Conservation (phyloP, 2,888 invertebrate genomes). For the Hirtodrosophila confusa region DNA sequence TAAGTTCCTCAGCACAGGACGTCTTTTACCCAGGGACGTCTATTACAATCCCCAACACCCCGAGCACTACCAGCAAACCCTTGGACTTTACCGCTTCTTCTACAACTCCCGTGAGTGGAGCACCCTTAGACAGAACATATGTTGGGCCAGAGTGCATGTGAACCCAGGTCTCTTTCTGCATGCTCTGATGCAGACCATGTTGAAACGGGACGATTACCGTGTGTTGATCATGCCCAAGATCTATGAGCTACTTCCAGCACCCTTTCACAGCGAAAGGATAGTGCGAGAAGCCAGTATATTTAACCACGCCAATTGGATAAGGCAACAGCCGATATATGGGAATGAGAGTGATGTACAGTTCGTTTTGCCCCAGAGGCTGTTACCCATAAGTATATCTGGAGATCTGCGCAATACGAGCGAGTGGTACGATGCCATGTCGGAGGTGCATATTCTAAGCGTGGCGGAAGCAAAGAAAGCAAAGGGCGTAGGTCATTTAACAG, state of each 20-base stretch:
- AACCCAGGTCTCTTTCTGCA: constrained; percentile 90
- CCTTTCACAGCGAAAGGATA: constrained; percentile 88
- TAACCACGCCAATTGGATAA: constrained; percentile 58
- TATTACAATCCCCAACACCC: constrained; percentile 33
- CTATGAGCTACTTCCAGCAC: constrained; percentile 90
- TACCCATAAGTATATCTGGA: constrained; percentile 33
- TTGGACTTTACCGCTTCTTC: constrained; percentile 86
- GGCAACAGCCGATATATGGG: background rate
- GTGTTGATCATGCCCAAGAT: constrained; percentile 89
- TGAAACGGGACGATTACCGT: constrained; percentile 88
- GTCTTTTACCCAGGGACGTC: constrained; percentile 21
- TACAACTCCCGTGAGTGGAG: constrained; percentile 87
- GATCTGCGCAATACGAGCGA: constrained; percentile 36
- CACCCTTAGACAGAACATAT: constrained; percentile 85
- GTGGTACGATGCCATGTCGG: constrained; percentile 57
- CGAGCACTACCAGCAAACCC: constrained; percentile 39
- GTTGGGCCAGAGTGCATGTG: constrained; percentile 88
- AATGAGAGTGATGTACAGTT: constrained; percentile 10
- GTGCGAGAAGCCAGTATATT: constrained; percentile 87
- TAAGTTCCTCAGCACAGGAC: constrained; percentile 14
- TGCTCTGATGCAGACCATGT: constrained; percentile 87
- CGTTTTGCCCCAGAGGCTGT: constrained; percentile 26
- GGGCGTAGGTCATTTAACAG: constrained; percentile 85
- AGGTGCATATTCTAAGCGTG: constrained; percentile 48
- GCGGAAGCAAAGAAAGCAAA: background rate